Conservation (phyloP, 92 coral and sea anemone genomes). For the Ricordea florida region DNA sequence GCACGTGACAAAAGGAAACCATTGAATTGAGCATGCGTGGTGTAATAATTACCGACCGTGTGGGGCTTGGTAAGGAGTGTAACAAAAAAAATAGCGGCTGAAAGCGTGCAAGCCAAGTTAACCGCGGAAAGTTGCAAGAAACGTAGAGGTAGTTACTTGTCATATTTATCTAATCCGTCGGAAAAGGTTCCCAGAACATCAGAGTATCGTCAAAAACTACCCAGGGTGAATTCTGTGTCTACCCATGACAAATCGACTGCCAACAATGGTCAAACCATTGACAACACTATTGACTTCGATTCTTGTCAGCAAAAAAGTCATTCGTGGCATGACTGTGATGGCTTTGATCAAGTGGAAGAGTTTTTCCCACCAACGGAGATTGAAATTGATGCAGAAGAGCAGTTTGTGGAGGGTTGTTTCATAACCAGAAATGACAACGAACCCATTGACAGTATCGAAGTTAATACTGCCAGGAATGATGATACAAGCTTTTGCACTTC, state of each 20-base stretch:
- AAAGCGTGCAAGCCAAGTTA: background rate
- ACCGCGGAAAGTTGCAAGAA: background rate
- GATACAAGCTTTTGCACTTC: too few species aligned
- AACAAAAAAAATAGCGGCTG: constrained; percentile 12
- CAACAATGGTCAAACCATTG: background rate
- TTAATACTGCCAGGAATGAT: background rate
- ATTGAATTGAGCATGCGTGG: background rate
- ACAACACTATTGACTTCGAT: background rate
- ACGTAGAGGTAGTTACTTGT: constrained; percentile 53
- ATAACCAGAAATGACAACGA: background rate
- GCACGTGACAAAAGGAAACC: too few species aligned
- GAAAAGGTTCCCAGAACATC: constrained; percentile 51
- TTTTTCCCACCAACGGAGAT: background rate
- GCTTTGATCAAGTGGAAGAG: constrained; percentile 1
- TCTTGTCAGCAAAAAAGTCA: background rate
- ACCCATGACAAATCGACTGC: background rate
- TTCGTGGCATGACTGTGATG: background rate
- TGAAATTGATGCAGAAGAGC: background rate
- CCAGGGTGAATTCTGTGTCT: background rate
- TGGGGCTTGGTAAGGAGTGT: background rate
- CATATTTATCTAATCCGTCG: constrained; percentile 42
- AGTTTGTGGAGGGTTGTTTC: background rate
- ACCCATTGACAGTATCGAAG: background rate
- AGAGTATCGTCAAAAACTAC: constrained; percentile 1
- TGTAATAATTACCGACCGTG: background rate